These are phyloP conservation scores for Eupithecia abbreviata DNA, from an alignment of 2,888 invertebrate species.

Conservation along the genomic window DNA sequence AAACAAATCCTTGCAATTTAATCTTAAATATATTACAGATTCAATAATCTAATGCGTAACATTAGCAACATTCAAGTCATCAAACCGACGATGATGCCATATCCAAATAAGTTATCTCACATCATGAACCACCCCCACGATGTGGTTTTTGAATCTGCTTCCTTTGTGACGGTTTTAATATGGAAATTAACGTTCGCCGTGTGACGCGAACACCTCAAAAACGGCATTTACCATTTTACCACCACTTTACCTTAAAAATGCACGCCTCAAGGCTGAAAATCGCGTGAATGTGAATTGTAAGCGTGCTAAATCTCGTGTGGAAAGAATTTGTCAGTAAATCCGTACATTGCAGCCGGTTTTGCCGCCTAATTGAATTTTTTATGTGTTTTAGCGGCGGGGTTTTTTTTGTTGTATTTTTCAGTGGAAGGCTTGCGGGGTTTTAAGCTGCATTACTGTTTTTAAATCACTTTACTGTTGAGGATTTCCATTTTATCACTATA, in stretches of 20 bases:
- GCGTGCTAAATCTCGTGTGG: conserved; percentile 40
- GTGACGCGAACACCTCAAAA: conserved; percentile 71
- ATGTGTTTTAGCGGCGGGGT: conserved; percentile 54
- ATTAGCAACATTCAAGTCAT: neutral
- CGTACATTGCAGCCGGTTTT: conserved; percentile 53
- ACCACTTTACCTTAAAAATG: conserved; percentile 47
- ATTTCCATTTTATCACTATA: neutral
- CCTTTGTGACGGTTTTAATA: conserved; percentile 84
- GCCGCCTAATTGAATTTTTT: conserved; percentile 72
- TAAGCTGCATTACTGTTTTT: conserved; percentile 1
- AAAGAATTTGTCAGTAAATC: conserved; percentile 65
- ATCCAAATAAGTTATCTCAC: conserved; percentile 47
- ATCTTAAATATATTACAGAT: neutral
- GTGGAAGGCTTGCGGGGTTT: conserved; percentile 21
- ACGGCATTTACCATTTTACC: conserved; percentile 46
- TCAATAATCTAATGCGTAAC: too few relatives aligned
- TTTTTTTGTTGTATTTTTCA: conserved; percentile 44
- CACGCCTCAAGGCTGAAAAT: conserved; percentile 49
- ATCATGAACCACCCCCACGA: conserved; percentile 57
- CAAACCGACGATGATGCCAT: conserved; percentile 43
- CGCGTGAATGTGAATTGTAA: conserved; percentile 31
- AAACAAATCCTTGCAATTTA: too few relatives aligned
- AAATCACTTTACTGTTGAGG: neutral
- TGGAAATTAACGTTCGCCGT: conserved; percentile 83
- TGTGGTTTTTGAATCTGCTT: conserved; percentile 83